A percentile compares a stretch with the other conserved stretches of the same genome.
Conservation (phyloP, 2,113 vertebrate species). For the Catharus bicknelli region DNA sequence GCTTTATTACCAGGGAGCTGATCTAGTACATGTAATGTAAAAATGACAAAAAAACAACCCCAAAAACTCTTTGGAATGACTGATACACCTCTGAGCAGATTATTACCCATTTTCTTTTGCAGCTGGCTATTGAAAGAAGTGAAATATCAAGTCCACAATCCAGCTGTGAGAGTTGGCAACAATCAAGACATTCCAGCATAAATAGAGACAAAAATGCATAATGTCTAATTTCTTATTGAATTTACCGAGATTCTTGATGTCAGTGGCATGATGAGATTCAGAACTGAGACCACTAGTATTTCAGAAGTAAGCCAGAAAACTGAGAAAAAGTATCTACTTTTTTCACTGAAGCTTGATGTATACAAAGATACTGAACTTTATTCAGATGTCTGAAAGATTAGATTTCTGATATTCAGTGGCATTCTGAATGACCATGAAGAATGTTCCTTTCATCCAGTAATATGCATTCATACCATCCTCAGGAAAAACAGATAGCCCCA, state of each 20-base stretch:
- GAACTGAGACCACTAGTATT: background rate
- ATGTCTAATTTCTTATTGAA: background rate
- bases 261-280: background rate
- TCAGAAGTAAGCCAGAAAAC: background rate
- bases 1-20: background rate
- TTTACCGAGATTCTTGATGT: background rate
- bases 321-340: slow-evolving; percentile 5
- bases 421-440: slow-evolving; percentile 60
- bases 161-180: background rate
- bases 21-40: background rate
- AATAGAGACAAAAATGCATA: background rate
- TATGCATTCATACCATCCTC: slow-evolving; percentile 41
- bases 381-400: slow-evolving; percentile 26
- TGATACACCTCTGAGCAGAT: background rate
- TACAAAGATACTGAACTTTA: slow-evolving; percentile 45
- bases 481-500: slow-evolving; percentile 47
- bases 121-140: background rate
- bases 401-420: slow-evolving; percentile 39
- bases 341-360: slow-evolving; percentile 41
- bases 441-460: slow-evolving; percentile 55
- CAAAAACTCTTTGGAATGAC: background rate
- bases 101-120: background rate
- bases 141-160: background rate
- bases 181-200: background rate
- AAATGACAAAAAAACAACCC: background rate